These are phyloP conservation scores for Laothoe populi DNA, from an alignment of 2,888 invertebrate species.

Conservation along the genomic window DNA sequence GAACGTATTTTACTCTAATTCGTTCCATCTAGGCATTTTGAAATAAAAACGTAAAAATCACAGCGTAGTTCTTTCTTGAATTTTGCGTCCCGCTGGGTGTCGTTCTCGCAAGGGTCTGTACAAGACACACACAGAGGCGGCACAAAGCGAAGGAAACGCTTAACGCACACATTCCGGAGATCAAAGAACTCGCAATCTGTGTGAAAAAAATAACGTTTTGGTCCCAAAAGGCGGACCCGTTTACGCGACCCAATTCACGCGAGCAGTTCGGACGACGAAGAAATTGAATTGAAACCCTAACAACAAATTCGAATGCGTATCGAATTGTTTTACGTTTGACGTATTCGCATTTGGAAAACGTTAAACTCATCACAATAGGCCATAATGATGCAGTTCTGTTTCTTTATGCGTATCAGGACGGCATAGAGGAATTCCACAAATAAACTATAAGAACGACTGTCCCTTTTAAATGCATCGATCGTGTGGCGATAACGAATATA, in stretches of 20 bases:
- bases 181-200: slow-evolving; percentile 84
- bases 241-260: slow-evolving; percentile 85
- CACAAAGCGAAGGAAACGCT: slow-evolving; percentile 81
- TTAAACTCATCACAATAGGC: slow-evolving; percentile 80
- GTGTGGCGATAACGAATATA: slow-evolving; percentile 75
- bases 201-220: slow-evolving; percentile 83
- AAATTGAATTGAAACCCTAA: slow-evolving; percentile 83
- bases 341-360: slow-evolving; percentile 82
- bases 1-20: slow-evolving; percentile 32
- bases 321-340: slow-evolving; percentile 85
- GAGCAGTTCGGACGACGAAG: slow-evolving; percentile 78
- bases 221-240: slow-evolving; percentile 84
- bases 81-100: slow-evolving; percentile 78
- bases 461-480: slow-evolving; percentile 70
- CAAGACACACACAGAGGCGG: slow-evolving; percentile 70
- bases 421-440: slow-evolving; percentile 70
- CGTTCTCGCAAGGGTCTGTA: slow-evolving; percentile 63
- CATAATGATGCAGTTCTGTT: slow-evolving; percentile 80
- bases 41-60: slow-evolving; percentile 55
- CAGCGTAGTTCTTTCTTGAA: slow-evolving; percentile 68
- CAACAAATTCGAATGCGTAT: slow-evolving; percentile 84
- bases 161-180: slow-evolving; percentile 82
- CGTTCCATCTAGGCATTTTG: slow-evolving; percentile 37
- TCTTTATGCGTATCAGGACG: slow-evolving; percentile 75
- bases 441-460: slow-evolving; percentile 59